Percentiles rank a stretch among this genome's conserved stretches.
These are phyloP conservation scores for Seladonia tumulorum DNA, from an alignment of 2,888 invertebrate genomes.

Conservation along the genomic window DNA sequence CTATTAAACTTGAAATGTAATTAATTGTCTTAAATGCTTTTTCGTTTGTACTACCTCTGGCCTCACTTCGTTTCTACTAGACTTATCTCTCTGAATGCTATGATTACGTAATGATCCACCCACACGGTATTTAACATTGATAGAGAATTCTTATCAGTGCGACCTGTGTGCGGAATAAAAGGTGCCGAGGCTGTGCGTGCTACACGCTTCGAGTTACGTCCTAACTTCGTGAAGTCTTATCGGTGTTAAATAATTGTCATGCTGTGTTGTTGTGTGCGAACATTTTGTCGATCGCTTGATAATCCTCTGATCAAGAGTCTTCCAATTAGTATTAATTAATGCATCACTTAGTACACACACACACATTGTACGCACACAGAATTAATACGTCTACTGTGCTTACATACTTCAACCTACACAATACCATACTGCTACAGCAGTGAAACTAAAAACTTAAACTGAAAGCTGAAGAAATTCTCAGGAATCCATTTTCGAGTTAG, in stretches of 20 bases:
- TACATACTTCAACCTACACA: neutral
- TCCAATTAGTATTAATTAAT: neutral
- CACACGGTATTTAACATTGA: slow-evolving; percentile 47
- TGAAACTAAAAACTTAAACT: neutral
- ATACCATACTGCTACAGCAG: neutral
- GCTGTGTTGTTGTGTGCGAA: no score
- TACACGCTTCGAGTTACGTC: neutral
- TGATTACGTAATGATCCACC: slow-evolving; percentile 26
- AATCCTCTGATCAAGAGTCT: neutral
- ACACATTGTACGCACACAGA: neutral
- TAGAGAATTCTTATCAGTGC: slow-evolving; percentile 40
- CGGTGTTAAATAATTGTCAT: slow-evolving; percentile 18
- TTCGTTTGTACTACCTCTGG: neutral
- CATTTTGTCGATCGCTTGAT: slow-evolving; percentile 9
- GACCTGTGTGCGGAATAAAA: slow-evolving; percentile 5
- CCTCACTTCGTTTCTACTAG: neutral
- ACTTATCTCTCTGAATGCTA: slow-evolving; percentile 2
- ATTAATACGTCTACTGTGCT: neutral
- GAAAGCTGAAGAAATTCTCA: neutral
- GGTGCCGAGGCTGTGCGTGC: slow-evolving; percentile 31
- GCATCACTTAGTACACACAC: neutral
- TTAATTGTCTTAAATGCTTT: neutral
- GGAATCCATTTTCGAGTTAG: neutral
- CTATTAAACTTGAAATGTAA: no score
- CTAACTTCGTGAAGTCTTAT: slow-evolving; percentile 29